Base-by-base conservation (phyloP, 1,140 invertebrate species). In the Lethocerus indicus region DNA sequence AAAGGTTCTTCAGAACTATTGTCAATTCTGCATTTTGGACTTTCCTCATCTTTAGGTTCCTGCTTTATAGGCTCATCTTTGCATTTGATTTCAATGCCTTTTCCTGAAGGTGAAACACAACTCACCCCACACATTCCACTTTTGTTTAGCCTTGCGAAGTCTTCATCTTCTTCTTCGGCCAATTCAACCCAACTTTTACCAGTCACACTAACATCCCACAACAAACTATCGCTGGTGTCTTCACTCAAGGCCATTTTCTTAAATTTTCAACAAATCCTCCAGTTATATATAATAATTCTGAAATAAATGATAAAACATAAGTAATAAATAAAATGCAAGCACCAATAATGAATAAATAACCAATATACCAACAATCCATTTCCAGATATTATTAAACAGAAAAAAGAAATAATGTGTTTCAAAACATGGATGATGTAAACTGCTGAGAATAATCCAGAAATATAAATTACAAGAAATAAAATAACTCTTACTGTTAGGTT, bases 111-210 rank as follows among this genome's bases (percentile, higher is more conserved):
- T 7, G 6, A 16, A 41, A 6, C 23, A 21, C n/a, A 41, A 41
- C 7, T 9, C 16, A 16, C 16, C n/a, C 9, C 7, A 7, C 16
- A 6, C 39, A 7, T 18, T 40, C 16, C 5, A 16, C 13, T 13
- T 3, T 39, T 29, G 16, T 21, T 43, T 21, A 27, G 25, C 24
- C 27, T 27, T 14, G 37, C 25, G 20, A 25, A 26, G 35, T 47
- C 27, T 36, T 29, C n/a, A 12, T 54, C 41, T 43, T 57, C 54
- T 18, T 57, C 56, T 18, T 55, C 56, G 14, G 51, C 41, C 12
- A 55, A 20, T 16, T 57, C 56, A 20, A 53, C 51, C 56, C 56
- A 57, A 49, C 56, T 57, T 49, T 55, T 57, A 26, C 49, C 49
- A 26, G 29, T 25, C 16, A 53, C 48, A 24, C 41, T 46, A 3